Evolutionary conservation across 2,888 invertebrate species (phyloP).

Genomic region (Scotopteryx bipunctaria): DNA sequence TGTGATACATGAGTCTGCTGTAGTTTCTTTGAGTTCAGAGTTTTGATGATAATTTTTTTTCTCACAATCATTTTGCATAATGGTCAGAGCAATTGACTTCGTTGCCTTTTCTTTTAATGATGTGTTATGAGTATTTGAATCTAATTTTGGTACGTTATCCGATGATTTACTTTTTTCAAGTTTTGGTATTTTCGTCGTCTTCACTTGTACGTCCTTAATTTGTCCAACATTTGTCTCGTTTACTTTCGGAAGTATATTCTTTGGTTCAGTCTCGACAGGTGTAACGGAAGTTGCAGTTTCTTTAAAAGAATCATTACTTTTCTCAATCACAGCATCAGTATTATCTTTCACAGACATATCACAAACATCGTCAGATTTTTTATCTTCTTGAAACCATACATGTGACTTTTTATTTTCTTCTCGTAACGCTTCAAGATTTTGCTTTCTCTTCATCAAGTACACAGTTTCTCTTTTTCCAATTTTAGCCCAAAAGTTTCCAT

Average conservation of each 20-base stretch:
- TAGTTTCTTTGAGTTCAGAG: conserved; percentile 6
- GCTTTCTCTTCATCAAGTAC: conserved; percentile 82
- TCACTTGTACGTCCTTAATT: conserved; percentile 6
- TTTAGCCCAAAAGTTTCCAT: conserved; percentile 86
- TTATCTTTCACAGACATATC: neutral
- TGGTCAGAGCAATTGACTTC: neutral
- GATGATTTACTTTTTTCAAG: conserved; percentile 23
- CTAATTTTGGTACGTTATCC: conserved; percentile 1
- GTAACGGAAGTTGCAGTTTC: neutral
- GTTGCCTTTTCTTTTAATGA: conserved; percentile 19
- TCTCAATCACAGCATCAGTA: neutral
- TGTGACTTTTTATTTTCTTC: conserved; percentile 63
- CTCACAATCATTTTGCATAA: conserved; percentile 2
- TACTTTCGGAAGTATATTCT: neutral
- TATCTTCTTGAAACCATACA: conserved; percentile 70
- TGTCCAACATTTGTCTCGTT: no score
- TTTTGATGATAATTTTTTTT: conserved; percentile 9
- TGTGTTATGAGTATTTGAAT: conserved; percentile 12
- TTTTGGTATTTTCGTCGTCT: conserved; percentile 5
- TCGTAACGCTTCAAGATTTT: conserved; percentile 70
- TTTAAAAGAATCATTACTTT: neutral
- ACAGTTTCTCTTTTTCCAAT: conserved; percentile 87
- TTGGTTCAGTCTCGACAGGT: neutral
- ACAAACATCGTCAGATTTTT: conserved; percentile 24
- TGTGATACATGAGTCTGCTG: no score